phyloP scores from a whole-genome alignment of 2,888 invertebrate genomes.

The Creontiades dilutus region DNA sequence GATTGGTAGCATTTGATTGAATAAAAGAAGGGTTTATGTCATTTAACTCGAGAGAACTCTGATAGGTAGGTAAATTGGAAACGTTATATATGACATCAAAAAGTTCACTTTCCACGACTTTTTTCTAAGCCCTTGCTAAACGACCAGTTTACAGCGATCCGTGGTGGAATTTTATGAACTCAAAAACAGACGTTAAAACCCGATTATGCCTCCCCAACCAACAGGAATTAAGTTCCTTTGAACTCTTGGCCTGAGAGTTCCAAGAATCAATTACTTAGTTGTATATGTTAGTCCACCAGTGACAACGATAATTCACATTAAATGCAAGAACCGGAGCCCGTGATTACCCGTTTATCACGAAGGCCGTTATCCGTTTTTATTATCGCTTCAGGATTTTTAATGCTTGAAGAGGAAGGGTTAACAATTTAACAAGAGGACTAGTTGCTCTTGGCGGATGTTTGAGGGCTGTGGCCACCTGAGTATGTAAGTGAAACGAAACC shows the following conservation, averaged over 20 bases:
- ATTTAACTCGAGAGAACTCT: too few relatives aligned
- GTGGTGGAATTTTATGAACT: conserved; percentile 36
- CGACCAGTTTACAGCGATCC: conserved; percentile 27
- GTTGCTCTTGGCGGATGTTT: conserved; percentile 11
- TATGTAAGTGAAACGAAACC: conserved; percentile 24
- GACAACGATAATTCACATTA: conserved; percentile 36
- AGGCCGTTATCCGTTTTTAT: conserved; percentile 33
- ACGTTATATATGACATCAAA: not conserved
- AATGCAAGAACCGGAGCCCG: conserved; percentile 29
- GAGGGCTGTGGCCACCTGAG: not conserved
- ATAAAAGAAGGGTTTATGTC: too few relatives aligned
- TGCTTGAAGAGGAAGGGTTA: not conserved
- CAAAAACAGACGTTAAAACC: conserved; percentile 35
- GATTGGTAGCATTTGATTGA: not conserved
- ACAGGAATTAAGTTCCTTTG: conserved; percentile 36
- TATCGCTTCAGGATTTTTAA: conserved; percentile 23
- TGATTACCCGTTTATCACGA: conserved; percentile 36
- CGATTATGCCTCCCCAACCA: conserved; percentile 11
- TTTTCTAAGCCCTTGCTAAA: not conserved
- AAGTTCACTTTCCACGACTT: not conserved
- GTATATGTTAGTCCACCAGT: conserved; percentile 39
- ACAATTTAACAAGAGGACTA: conserved; percentile 18
- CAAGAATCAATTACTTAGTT: conserved; percentile 36
- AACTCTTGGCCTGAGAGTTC: conserved; percentile 36
- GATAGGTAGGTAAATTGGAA: not conserved